These are phyloP conservation scores for Spondyliosoma cantharus DNA, from an alignment of 2,797 vertebrate genomes.

Conservation along the genomic window DNA sequence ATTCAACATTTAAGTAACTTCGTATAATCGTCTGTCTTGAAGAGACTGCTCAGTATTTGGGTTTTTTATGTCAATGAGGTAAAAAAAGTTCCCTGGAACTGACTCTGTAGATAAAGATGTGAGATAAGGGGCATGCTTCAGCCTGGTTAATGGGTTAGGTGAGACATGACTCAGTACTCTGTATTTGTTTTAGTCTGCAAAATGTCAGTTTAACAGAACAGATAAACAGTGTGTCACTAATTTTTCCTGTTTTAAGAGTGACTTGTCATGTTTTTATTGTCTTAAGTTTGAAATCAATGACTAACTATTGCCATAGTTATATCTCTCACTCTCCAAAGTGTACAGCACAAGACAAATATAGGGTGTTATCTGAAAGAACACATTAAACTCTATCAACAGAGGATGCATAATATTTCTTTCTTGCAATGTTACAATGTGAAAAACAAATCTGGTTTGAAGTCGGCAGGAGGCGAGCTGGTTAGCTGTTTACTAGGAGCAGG, in stretches of 20 bases:
- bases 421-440: no score
- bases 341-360: no score
- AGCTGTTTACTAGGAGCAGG: no score
- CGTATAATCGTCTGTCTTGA: slow-evolving; percentile 21
- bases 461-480: no score
- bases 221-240: not conserved
- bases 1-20: slow-evolving; percentile 16
- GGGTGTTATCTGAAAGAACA: no score
- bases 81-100: slow-evolving; percentile 21
- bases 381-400: no score
- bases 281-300: not conserved
- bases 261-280: not conserved
- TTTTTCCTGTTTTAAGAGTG: slow-evolving; percentile 5
- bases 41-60: slow-evolving; percentile 1
- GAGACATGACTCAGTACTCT: slow-evolving; percentile 34
- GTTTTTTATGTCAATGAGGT: not conserved
- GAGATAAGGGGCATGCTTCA: slow-evolving; percentile 56
- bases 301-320: no score
- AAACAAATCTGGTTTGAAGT: no score
- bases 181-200: slow-evolving; percentile 23
- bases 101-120: slow-evolving; percentile 37
- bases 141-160: slow-evolving; percentile 43
- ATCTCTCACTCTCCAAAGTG: no score
- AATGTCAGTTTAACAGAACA: slow-evolving; percentile 2
- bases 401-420: no score